These are phyloP conservation scores for Sarcoramphus papa DNA, from an alignment of 2,797 vertebrate genomes.

Conservation along the genomic window DNA sequence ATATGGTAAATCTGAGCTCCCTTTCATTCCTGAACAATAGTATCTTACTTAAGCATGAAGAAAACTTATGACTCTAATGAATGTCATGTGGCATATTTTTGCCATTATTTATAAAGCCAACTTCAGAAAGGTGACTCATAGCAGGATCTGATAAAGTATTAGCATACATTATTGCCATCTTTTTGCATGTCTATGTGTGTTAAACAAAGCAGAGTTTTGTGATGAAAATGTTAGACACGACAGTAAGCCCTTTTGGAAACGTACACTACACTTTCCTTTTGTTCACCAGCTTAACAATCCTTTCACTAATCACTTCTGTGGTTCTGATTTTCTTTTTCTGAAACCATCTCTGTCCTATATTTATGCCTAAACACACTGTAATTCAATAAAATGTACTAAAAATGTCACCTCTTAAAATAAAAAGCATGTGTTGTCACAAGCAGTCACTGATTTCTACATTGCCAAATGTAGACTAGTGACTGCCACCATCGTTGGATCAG, in stretches of 20 bases:
- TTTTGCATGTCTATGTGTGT: not conserved
- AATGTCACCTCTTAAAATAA: not conserved
- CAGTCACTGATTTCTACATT: not conserved
- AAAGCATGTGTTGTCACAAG: not conserved
- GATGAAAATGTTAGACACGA: not conserved
- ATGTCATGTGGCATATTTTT: not conserved
- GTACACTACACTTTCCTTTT: not conserved
- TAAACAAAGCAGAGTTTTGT: not conserved
- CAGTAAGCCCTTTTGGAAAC: not conserved
- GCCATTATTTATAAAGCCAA: not conserved
- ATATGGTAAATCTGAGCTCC: slow-evolving; percentile 12
- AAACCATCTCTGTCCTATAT: not conserved
- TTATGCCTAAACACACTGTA: not conserved
- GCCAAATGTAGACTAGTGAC: not conserved
- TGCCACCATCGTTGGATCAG: not conserved
- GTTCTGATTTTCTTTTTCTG: not conserved
- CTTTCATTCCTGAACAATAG: slow-evolving; percentile 37
- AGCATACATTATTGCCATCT: not conserved
- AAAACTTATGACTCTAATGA: not conserved
- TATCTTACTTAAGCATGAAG: not conserved
- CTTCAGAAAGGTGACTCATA: not conserved
- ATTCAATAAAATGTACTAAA: not conserved
- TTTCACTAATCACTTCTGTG: not conserved
- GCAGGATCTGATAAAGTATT: not conserved
- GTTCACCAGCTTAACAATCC: not conserved